Percentiles rank a stretch among this genome's conserved stretches.
phyloP scores from a whole-genome alignment of 2,113 vertebrate genomes.

The Notiomystis cincta region DNA sequence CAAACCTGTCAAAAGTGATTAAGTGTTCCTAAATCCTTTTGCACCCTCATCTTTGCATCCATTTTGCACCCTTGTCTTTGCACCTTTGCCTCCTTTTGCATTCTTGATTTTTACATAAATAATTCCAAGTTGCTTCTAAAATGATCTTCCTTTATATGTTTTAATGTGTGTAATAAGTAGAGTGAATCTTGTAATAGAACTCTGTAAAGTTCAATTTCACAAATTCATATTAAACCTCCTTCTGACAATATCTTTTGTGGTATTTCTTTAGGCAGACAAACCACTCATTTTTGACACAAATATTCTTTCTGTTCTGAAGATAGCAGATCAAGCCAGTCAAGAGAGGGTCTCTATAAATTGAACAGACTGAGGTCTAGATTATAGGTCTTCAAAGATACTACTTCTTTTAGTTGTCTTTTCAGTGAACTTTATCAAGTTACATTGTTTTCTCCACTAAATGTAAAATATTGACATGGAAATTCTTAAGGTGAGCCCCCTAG shows the following conservation, averaged over 20 bases:
- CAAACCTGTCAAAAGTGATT: neutral
- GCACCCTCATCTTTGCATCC: neutral
- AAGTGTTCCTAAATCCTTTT: neutral
- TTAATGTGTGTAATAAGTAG: neutral
- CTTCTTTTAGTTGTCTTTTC: neutral
- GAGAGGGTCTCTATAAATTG: fast-evolving
- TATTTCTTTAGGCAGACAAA: neutral
- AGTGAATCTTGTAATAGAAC: neutral
- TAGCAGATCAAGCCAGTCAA: neutral
- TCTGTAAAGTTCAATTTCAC: neutral
- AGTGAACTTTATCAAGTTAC: neutral
- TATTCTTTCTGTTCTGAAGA: neutral
- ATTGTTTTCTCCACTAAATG: neutral
- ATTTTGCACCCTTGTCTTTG: neutral
- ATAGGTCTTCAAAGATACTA: neutral
- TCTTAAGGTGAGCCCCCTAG: neutral
- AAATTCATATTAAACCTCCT: neutral
- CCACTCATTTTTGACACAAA: neutral
- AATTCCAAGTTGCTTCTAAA: neutral
- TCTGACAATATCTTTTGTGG: neutral
- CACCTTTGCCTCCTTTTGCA: neutral
- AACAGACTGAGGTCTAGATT: neutral
- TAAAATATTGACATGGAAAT: neutral
- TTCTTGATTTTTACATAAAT: neutral
- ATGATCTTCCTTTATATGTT: neutral